Evolutionary conservation across 2,113 vertebrate species (phyloP).

Genomic region (Dinomys branickii): DNA sequence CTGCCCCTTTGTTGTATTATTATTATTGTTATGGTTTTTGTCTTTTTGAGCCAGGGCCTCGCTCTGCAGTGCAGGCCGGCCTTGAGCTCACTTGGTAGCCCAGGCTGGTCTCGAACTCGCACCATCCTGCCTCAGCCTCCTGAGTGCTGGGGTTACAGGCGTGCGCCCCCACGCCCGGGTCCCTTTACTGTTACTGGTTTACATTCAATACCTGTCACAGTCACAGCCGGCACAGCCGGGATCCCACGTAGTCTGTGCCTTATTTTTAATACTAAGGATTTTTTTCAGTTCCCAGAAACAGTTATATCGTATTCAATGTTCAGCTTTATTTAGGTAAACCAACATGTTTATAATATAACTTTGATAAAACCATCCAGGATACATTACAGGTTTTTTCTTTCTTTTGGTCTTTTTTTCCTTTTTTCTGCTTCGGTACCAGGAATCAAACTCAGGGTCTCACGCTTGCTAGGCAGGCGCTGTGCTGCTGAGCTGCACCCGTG

Average conservation of each 20-base stretch:
- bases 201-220: neutral
- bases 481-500: neutral
- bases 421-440: neutral
- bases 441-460: neutral
- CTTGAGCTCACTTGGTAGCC: no score
- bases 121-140: no score
- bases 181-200: neutral
- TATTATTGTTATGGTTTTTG: no score
- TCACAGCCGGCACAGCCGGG: neutral
- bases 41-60: no score
- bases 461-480: neutral
- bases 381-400: neutral
- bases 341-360: neutral
- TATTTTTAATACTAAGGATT: neutral
- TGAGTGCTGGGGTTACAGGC: no score
- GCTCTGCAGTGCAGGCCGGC: no score
- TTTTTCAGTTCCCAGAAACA: slow-evolving; percentile 2
- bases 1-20: no score
- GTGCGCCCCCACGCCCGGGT: fast-evolving
- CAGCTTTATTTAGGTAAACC: neutral
- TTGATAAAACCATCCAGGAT: neutral
- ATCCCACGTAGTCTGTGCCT: neutral
- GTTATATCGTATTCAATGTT: neutral
- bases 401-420: neutral
- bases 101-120: no score